These are phyloP conservation scores for Scartelaos histophorus DNA, from an alignment of 2,113 vertebrate species.

Conservation along the genomic window DNA sequence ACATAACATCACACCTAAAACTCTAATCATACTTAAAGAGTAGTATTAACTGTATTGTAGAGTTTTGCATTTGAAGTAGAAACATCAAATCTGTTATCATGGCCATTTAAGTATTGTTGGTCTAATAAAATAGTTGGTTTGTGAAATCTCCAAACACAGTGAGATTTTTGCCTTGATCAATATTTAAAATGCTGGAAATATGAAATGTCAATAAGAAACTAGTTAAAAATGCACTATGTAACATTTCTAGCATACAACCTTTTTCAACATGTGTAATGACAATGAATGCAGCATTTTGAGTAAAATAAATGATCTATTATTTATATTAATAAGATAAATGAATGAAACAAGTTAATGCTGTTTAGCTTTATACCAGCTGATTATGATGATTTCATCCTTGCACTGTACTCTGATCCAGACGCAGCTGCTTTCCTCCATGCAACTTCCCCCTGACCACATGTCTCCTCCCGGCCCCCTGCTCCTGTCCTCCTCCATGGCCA, in stretches of 20 bases:
- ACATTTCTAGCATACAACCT: too few relatives aligned
- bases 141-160: too few relatives aligned
- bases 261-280: background rate
- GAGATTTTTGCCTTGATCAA: too few relatives aligned
- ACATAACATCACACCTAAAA: slow-evolving; percentile 21
- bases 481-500: slow-evolving; percentile 47
- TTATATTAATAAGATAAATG: background rate
- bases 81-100: background rate
- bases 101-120: too few relatives aligned
- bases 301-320: background rate
- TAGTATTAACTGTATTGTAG: background rate
- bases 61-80: background rate
- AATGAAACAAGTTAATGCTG: background rate
- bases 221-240: too few relatives aligned
- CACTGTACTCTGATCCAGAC: slow-evolving; percentile 65
- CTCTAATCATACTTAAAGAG: background rate
- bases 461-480: slow-evolving; percentile 68
- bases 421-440: slow-evolving; percentile 71
- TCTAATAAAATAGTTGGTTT: too few relatives aligned
- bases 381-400: slow-evolving; percentile 4
- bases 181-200: too few relatives aligned
- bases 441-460: slow-evolving; percentile 76
- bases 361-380: background rate
- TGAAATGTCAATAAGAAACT: too few relatives aligned
- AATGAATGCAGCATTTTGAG: background rate